Conservation (phyloP, 2,113 vertebrate species). For the Erythrolamprus reginae region DNA sequence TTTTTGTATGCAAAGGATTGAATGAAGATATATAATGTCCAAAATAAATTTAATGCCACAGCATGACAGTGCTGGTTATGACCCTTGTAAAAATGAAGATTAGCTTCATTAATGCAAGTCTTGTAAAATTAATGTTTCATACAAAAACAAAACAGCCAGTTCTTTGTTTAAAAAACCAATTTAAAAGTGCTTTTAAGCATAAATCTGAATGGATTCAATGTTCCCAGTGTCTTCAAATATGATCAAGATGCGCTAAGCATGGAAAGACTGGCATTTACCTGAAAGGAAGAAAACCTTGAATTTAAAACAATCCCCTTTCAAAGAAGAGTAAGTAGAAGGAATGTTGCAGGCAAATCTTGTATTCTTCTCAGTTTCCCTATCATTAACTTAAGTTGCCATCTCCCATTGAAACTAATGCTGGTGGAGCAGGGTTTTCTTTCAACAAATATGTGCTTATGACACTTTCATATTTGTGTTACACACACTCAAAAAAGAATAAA, state of each 20-base stretch:
- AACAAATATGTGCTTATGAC: not conserved
- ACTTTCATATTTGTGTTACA: not conserved
- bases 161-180: not conserved
- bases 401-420: not conserved
- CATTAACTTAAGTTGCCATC: not conserved
- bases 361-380: not conserved
- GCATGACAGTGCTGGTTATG: slow-evolving; percentile 17
- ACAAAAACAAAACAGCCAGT: not conserved
- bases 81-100: not conserved
- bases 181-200: not conserved
- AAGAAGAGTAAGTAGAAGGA: not conserved
- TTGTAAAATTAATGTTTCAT: not conserved
- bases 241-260: not conserved
- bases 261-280: not conserved
- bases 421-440: not conserved
- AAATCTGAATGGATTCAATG: not conserved
- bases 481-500: not conserved
- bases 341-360: not conserved
- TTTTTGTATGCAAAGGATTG: slow-evolving; percentile 19
- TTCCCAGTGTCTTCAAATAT: not conserved
- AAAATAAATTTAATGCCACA: slow-evolving; percentile 27
- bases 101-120: not conserved
- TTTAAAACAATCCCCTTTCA: not conserved
- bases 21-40: slow-evolving; percentile 26
- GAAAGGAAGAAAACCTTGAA: not conserved